Percentiles rank a stretch among this genome's conserved stretches.
These are phyloP conservation scores for Cynoglossus semilaevis DNA, from an alignment of 2,113 vertebrate genomes.

Conservation along the genomic window DNA sequence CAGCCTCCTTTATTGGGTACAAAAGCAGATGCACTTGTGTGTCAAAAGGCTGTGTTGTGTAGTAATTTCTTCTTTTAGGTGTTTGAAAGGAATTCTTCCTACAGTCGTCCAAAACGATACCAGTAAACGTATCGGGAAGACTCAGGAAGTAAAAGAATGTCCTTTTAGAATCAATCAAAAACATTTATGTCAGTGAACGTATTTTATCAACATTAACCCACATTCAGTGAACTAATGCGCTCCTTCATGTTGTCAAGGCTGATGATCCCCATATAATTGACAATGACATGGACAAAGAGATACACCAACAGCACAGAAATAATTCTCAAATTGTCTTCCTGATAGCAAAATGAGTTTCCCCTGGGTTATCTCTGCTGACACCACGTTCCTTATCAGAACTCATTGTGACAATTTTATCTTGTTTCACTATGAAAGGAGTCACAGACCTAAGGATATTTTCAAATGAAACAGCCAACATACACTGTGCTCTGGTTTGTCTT, in stretches of 20 bases:
- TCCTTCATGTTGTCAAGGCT: constrained; percentile 47
- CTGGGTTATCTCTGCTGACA: constrained; percentile 66
- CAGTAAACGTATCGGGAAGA: too few relatives aligned
- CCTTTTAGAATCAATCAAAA: too few relatives aligned
- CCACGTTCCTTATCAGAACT: constrained; percentile 67
- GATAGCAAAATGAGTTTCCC: constrained; percentile 69
- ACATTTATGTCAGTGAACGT: too few relatives aligned
- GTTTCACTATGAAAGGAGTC: constrained; percentile 55
- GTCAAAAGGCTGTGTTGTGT: too few relatives aligned
- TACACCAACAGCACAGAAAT: constrained; percentile 63
- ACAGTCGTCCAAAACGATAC: too few relatives aligned
- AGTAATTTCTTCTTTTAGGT: too few relatives aligned
- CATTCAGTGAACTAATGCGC: constrained; percentile 42
- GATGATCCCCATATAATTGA: constrained; percentile 65
- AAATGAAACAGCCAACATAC: constrained; percentile 50
- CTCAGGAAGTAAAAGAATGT: too few relatives aligned
- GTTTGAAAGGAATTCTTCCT: too few relatives aligned
- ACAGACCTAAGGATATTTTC: constrained; percentile 55
- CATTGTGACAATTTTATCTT: constrained; percentile 63
- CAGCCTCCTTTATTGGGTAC: too few relatives aligned
- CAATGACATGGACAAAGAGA: constrained; percentile 67
- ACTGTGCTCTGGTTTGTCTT: constrained; percentile 36
- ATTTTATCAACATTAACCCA: too few relatives aligned
- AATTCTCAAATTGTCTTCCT: constrained; percentile 65
- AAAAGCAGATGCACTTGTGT: too few relatives aligned